A percentile compares a stretch with the other conserved stretches of the same genome.
Evolutionary conservation across 35 echinoderm and acorn worm genomes (phyloP).

Genomic region (Ophioderma brevispina): DNA sequence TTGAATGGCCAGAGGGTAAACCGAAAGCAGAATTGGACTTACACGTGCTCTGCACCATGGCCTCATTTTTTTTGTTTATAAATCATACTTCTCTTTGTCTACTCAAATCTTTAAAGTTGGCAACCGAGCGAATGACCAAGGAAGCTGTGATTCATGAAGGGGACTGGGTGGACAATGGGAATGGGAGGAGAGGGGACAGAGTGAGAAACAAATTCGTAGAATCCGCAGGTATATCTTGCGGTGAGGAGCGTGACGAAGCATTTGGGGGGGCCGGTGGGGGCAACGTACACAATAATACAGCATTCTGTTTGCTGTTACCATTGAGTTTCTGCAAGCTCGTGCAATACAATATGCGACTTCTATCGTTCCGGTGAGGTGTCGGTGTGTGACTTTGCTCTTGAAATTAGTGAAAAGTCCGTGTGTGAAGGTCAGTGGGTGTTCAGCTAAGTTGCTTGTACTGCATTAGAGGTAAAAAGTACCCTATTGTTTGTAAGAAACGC

Average conservation of each 20-base stretch:
- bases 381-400: slow-evolving; percentile 62
- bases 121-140: slow-evolving; percentile 87
- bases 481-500: too few species aligned
- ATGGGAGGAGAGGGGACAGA: neutral
- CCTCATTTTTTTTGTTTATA: slow-evolving; percentile 71
- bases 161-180: slow-evolving; percentile 14
- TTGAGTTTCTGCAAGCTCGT: slow-evolving; percentile 89
- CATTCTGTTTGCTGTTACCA: slow-evolving; percentile 94
- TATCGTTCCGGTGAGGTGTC: too few species aligned
- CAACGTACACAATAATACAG: slow-evolving; percentile 80
- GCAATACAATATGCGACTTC: slow-evolving; percentile 88
- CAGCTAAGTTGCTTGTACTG: too few species aligned
- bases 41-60: slow-evolving; percentile 67
- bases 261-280: slow-evolving; percentile 87
- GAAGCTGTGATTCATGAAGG: slow-evolving; percentile 79
- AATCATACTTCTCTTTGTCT: slow-evolving; percentile 85
- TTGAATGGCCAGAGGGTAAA: slow-evolving; percentile 77
- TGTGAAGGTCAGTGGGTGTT: too few species aligned
- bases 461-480: too few species aligned
- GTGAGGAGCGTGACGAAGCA: slow-evolving; percentile 64
- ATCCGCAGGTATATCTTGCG: slow-evolving; percentile 10
- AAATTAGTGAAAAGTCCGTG: slow-evolving; percentile 73
- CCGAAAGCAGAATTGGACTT: slow-evolving; percentile 35
- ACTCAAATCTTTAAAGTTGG: slow-evolving; percentile 95
- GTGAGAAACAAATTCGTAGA: neutral